Evolutionary conservation across 2,888 invertebrate genomes (phyloP).

Genomic region (Endomychus coccineus): DNA sequence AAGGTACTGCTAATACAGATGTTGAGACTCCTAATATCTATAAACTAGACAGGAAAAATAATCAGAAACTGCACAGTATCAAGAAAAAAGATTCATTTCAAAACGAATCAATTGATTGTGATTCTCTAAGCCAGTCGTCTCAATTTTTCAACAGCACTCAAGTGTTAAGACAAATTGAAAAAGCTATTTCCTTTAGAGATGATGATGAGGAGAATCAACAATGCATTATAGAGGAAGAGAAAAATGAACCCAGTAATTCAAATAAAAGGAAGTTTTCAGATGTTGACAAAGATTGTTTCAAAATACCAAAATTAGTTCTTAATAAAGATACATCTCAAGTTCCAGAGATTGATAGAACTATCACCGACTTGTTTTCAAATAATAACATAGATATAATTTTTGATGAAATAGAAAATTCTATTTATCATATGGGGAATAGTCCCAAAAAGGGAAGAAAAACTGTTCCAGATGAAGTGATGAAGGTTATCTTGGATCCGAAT

Average conservation of each 20-base stretch:
- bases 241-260: neutral
- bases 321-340: neutral
- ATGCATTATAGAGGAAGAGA: no score
- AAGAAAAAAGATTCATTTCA: no score
- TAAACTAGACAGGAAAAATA: no score
- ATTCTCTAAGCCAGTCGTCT: neutral
- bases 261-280: constrained; percentile 4
- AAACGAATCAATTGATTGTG: no score
- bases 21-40: no score
- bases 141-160: constrained; percentile 11
- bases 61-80: no score
- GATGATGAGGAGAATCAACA: no score
- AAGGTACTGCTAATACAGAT: no score
- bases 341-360: constrained; percentile 7
- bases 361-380: constrained; percentile 9
- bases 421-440: constrained; percentile 41
- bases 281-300: constrained; percentile 9
- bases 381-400: constrained; percentile 34
- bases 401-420: constrained; percentile 48
- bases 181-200: constrained; percentile 1
- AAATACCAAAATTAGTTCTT: constrained; percentile 5
- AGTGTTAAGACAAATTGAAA: constrained; percentile 9
- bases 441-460: constrained; percentile 16
- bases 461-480: constrained; percentile 25
- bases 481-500: constrained; percentile 9